Evolutionary conservation across 2,797 vertebrate species (phyloP).

Genomic region (Anas acuta): DNA sequence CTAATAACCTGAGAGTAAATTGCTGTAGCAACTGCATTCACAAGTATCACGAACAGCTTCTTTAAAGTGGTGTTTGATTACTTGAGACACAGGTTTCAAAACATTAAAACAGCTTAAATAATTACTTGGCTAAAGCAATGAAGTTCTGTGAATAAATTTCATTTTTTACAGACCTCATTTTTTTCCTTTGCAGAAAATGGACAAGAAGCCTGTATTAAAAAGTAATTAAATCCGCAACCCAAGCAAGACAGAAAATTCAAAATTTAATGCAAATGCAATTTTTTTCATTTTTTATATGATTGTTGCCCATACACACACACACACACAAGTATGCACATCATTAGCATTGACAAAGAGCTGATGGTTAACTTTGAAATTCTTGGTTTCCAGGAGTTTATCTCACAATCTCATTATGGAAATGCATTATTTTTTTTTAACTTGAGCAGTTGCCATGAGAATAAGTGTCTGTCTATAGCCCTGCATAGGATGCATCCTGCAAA

Average conservation of each 20-base stretch:
- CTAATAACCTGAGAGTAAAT: conserved; percentile 38
- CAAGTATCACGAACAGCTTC: not conserved
- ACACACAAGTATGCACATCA: not conserved
- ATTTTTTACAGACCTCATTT: not conserved
- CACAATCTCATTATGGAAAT: conserved; percentile 40
- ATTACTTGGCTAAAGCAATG: conserved; percentile 9
- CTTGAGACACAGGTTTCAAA: conserved; percentile 48
- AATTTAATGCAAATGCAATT: not conserved
- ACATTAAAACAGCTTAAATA: conserved; percentile 19
- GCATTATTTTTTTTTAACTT: not conserved
- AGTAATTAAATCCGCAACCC: conserved; percentile 34
- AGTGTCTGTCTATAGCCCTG: not conserved
- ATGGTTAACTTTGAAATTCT: conserved; percentile 21
- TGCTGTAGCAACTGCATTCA: not conserved
- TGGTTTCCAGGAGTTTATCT: conserved; percentile 49
- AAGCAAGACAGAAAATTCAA: conserved; percentile 35
- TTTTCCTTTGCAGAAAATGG: conserved; percentile 12
- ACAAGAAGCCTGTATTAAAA: conserved; percentile 18
- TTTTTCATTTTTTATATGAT: conserved; percentile 29
- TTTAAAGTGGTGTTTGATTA: conserved; percentile 34
- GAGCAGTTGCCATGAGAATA: conserved; percentile 12
- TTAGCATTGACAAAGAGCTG: conserved; percentile 1
- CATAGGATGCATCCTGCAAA: not conserved
- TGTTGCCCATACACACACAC: conserved; percentile 8
- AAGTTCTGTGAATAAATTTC: not conserved